Conservation (phyloP, 2,113 vertebrate genomes). For the Sterrhoptilus dennistouni region DNA sequence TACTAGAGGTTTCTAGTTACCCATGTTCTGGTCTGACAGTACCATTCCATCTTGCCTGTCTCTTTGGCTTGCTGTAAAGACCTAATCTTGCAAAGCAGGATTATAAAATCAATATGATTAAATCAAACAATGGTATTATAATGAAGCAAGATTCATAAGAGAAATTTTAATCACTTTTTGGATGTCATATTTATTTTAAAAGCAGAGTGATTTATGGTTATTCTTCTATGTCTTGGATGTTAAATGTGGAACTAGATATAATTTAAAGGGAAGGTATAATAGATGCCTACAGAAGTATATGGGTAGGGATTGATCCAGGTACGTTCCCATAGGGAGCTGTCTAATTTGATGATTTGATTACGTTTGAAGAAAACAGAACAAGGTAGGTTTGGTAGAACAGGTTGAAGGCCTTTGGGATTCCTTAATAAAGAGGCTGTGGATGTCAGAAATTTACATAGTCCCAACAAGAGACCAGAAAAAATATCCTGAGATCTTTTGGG, state of each 20-base stretch:
- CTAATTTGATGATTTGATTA: not conserved
- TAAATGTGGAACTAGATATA: not conserved
- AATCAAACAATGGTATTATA: not conserved
- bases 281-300: not conserved
- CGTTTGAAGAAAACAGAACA: not conserved
- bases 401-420: not conserved
- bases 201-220: not conserved
- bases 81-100: not conserved
- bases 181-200: not conserved
- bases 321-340: not conserved
- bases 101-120: conserved; percentile 19
- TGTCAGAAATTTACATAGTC: not conserved
- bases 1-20: not conserved
- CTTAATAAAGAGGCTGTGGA: not conserved
- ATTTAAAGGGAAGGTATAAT: not conserved
- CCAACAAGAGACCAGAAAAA: not conserved
- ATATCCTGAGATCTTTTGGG: not conserved
- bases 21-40: not conserved
- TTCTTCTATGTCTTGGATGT: not conserved
- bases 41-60: not conserved
- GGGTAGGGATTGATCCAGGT: not conserved
- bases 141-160: conserved; percentile 8
- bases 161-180: not conserved
- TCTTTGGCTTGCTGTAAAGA: not conserved
- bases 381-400: not conserved